Percentiles rank a stretch among this genome's conserved stretches.
Conservation (phyloP, 2,888 invertebrate genomes). For the Nasonia oneida region DNA sequence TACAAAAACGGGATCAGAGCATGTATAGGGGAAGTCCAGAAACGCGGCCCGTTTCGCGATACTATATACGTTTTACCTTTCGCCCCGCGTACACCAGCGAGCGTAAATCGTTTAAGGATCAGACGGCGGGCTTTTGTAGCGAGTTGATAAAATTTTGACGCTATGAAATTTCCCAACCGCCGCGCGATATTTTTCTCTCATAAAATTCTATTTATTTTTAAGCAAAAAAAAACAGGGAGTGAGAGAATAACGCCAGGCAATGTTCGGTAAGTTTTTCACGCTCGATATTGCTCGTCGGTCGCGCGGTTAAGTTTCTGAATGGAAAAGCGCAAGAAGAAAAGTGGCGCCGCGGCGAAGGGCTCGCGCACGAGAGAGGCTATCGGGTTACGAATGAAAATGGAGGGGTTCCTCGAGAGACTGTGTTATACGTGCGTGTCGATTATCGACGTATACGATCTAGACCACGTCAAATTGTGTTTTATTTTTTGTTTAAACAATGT, state of each 20-base stretch:
- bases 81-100: not conserved
- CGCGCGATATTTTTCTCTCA: not conserved
- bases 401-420: not conserved
- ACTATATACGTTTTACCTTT: not conserved
- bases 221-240: not conserved
- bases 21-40: conserved; percentile 6
- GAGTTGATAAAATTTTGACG: not conserved
- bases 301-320: not conserved
- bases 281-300: not conserved
- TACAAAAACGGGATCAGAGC: conserved; percentile 26
- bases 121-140: not conserved
- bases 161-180: not conserved
- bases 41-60: not conserved
- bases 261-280: not conserved
- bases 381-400: not conserved
- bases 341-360: not conserved
- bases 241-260: not conserved
- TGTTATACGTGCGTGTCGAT: not conserved
- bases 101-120: conserved; percentile 16
- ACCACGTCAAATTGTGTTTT: no score
- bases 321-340: not conserved
- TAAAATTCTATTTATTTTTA: not conserved
- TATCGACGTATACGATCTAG: not conserved
- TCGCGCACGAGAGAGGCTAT: not conserved
- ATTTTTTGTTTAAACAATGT: no score